These are phyloP conservation scores for Lamellibrachia luymesi DNA, from an alignment of 1,140 invertebrate genomes.

Conservation along the genomic window DNA sequence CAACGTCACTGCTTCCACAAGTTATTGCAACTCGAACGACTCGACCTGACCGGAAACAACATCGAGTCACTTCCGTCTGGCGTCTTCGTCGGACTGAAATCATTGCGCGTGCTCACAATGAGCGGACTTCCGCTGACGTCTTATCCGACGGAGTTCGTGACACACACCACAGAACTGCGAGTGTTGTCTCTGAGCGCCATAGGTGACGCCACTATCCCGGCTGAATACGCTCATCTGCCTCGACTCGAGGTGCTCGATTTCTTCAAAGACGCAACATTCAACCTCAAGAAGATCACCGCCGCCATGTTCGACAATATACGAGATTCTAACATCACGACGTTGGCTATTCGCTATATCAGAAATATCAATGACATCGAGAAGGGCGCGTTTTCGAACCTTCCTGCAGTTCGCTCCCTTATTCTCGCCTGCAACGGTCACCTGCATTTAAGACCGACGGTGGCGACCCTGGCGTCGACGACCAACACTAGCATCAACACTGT, in stretches of 20 bases:
- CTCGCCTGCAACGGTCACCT: not conserved
- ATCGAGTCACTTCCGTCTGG: too few relatives aligned
- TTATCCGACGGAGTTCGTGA: too few relatives aligned
- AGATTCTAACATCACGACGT: not conserved
- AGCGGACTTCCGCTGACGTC: too few relatives aligned
- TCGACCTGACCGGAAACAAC: too few relatives aligned
- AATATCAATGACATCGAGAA: not conserved
- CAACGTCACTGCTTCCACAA: too few relatives aligned
- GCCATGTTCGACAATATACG: not conserved
- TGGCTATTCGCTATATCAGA: not conserved
- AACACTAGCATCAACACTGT: not conserved
- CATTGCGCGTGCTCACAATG: not conserved
- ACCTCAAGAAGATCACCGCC: not conserved
- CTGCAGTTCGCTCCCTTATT: not conserved
- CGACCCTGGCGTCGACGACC: not conserved
- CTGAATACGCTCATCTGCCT: not conserved
- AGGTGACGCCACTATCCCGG: not conserved
- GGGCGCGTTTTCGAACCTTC: not conserved
- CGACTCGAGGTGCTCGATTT: not conserved
- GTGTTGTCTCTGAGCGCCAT: not conserved
- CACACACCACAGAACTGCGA: not conserved
- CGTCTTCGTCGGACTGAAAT: not conserved
- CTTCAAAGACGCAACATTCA: not conserved
- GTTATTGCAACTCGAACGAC: too few relatives aligned
- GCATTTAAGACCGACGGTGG: not conserved